Conservation (phyloP, 2,113 vertebrate genomes). For the Petaurus breviceps region DNA sequence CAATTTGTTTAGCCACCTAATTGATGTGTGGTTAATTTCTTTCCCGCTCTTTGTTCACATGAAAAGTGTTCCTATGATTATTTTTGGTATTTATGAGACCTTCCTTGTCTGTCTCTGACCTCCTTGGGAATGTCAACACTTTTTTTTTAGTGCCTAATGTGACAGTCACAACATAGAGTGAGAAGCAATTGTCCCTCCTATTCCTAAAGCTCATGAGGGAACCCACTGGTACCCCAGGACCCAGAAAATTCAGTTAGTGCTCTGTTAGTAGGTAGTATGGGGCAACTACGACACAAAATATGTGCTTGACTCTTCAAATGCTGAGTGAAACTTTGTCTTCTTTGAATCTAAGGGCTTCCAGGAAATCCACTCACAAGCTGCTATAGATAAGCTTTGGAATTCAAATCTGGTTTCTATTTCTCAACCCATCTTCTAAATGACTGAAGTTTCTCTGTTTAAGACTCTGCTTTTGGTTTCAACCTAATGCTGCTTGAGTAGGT, state of each 20-base stretch:
- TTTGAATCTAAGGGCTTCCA: conserved; percentile 64
- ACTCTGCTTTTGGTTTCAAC: conserved; percentile 65
- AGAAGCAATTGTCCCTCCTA: neutral
- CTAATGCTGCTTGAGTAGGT: fast-evolving
- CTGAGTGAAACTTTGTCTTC: neutral
- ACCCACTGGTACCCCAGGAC: neutral
- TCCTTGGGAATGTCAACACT: neutral
- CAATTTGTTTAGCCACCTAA: neutral
- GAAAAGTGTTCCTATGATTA: neutral
- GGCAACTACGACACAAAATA: neutral
- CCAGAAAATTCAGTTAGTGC: neutral
- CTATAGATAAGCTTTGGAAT: conserved; percentile 41
- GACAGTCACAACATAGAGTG: neutral
- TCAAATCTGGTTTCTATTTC: conserved; percentile 75
- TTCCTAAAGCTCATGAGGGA: neutral
- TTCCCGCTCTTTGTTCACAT: neutral
- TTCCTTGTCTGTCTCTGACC: neutral
- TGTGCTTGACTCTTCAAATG: neutral
- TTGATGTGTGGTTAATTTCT: neutral
- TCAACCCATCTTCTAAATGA: conserved; percentile 68
- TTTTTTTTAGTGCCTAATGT: neutral
- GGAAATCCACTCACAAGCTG: conserved; percentile 67
- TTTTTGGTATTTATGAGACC: neutral
- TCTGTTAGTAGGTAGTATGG: neutral
- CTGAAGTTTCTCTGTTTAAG: conserved; percentile 67